Evolutionary conservation across 2,113 vertebrate genomes (phyloP).

Genomic region (Formicarius rufipectus): DNA sequence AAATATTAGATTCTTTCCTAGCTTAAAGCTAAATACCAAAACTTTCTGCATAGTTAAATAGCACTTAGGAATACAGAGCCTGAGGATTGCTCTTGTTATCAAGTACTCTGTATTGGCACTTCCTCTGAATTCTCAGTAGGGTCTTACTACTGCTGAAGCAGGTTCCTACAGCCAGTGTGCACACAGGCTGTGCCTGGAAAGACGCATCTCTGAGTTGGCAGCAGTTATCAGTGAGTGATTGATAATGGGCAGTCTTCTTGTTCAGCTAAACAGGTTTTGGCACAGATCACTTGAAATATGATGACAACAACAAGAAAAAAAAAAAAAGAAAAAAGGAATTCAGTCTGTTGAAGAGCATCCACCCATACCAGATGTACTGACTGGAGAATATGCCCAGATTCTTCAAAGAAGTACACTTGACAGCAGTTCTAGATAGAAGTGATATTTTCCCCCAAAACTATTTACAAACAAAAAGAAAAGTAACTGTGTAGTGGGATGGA

Average conservation of each 20-base stretch:
- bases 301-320: not conserved
- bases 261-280: conserved; percentile 29
- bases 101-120: not conserved
- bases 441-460: not conserved
- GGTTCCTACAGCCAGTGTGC: not conserved
- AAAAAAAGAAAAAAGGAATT: not conserved
- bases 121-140: conserved; percentile 11
- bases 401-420: conserved; percentile 23
- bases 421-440: conserved; percentile 1
- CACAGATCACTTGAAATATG: conserved; percentile 37
- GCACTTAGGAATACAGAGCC: not conserved
- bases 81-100: conserved; percentile 46
- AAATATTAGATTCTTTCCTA: not conserved
- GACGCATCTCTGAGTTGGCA: not conserved
- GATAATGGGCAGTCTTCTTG: conserved; percentile 34
- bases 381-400: conserved; percentile 40
- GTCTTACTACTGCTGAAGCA: not conserved
- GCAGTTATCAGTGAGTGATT: not conserved
- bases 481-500: not conserved
- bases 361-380: conserved; percentile 58
- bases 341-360: not conserved
- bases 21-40: not conserved
- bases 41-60: not conserved
- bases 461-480: conserved; percentile 25
- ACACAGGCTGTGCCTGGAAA: not conserved